phyloP scores from a whole-genome alignment of 2,797 vertebrate genomes.

The Linurgus olivaceus region DNA sequence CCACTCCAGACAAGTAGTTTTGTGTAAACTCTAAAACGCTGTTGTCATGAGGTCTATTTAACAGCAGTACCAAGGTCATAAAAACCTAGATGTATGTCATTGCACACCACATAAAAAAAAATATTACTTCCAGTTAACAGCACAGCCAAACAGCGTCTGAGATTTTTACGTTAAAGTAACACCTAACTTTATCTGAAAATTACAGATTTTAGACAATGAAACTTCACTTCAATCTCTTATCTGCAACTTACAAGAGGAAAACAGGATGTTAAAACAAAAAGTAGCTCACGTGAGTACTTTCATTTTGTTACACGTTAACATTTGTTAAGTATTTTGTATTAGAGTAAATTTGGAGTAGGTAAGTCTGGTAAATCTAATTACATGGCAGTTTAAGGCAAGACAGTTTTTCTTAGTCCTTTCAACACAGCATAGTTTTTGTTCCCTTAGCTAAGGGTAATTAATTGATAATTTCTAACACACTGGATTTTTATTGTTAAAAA shows the following conservation, averaged over 20 bases:
- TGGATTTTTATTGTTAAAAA: not conserved
- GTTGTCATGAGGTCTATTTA: not conserved
- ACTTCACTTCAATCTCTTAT: constrained; percentile 59
- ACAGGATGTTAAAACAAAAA: constrained; percentile 85
- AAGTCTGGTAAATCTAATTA: not conserved
- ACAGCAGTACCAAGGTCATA: not conserved
- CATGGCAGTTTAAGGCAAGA: not conserved
- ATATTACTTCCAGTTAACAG: not conserved
- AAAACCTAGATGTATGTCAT: not conserved
- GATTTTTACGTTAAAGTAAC: constrained; percentile 22
- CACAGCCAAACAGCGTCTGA: not conserved
- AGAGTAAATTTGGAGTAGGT: not conserved
- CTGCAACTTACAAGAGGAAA: constrained; percentile 85
- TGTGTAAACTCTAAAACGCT: not conserved
- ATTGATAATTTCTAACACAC: not conserved
- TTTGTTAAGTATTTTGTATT: not conserved
- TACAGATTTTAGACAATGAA: constrained; percentile 67
- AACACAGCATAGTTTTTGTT: not conserved
- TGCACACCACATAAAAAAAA: not conserved
- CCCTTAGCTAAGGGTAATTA: not conserved
- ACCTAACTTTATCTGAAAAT: constrained; percentile 26
- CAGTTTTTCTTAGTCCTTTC: not conserved
- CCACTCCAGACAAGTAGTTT: not conserved
- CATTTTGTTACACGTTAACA: not conserved
- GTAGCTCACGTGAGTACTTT: constrained; percentile 85